Evolutionary conservation across 2,113 vertebrate genomes (phyloP).

Genomic region (Caranx melampygus): DNA sequence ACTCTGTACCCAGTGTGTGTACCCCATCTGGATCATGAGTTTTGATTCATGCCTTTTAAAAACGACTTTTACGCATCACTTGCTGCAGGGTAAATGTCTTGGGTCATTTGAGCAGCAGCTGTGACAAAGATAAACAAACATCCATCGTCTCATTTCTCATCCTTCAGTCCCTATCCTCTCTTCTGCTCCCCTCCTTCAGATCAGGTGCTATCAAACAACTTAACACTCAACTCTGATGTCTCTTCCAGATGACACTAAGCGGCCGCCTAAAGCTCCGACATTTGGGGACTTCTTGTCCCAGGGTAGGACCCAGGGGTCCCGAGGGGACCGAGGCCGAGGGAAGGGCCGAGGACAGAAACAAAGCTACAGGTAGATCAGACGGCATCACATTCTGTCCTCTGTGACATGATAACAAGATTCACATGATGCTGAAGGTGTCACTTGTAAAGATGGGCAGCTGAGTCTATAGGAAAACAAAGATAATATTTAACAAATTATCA

Average conservation of each 20-base stretch:
- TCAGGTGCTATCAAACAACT: background rate
- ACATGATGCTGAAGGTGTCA: too few relatives aligned
- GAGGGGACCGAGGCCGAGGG: constrained; percentile 70
- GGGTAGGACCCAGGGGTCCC: constrained; percentile 72
- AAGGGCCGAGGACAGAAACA: constrained; percentile 74
- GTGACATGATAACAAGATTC: too few relatives aligned
- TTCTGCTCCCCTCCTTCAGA: background rate
- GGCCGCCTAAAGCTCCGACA: constrained; percentile 83
- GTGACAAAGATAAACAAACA: background rate
- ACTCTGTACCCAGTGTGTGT: background rate
- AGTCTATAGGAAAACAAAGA: too few relatives aligned
- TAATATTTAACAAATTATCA: too few relatives aligned
- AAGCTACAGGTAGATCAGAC: constrained; percentile 86
- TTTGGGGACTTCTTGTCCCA: constrained; percentile 89
- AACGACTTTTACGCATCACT: background rate
- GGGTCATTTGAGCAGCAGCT: background rate
- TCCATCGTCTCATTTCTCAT: background rate
- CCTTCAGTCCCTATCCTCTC: background rate
- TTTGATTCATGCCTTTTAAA: background rate
- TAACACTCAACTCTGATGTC: background rate
- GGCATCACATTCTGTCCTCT: background rate
- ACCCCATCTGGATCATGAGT: background rate
- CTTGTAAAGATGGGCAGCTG: too few relatives aligned
- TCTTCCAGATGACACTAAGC: constrained; percentile 79
- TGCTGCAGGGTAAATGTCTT: background rate